Evolutionary conservation across 2,888 invertebrate genomes (phyloP).

Genomic region (Schizaphis graminum): DNA sequence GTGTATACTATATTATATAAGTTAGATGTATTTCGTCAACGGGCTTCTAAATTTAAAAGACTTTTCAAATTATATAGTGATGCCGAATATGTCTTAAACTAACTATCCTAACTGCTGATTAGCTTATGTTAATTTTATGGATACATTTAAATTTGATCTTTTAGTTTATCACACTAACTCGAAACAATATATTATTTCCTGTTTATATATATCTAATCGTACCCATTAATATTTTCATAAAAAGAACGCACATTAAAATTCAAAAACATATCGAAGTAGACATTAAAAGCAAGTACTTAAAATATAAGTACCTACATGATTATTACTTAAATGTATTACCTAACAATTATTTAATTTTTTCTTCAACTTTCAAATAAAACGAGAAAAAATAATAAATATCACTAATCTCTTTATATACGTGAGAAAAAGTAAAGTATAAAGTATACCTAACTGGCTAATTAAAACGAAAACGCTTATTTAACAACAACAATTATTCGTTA

Average conservation of each 20-base stretch:
- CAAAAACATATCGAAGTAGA: neutral
- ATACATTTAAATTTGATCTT: neutral
- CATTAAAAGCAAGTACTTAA: neutral
- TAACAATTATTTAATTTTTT: neutral
- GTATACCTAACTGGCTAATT: too few relatives aligned
- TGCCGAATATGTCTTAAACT: neutral
- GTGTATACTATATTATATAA: neutral
- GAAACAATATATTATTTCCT: neutral
- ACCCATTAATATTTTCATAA: neutral
- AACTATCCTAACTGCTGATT: neutral
- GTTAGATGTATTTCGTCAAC: neutral
- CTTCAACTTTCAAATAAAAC: neutral
- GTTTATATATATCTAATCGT: neutral
- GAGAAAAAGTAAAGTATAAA: neutral
- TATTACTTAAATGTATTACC: neutral
- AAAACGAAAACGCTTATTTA: neutral
- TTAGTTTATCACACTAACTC: neutral
- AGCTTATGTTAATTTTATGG: neutral
- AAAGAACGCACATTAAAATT: neutral
- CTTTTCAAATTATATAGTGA: neutral
- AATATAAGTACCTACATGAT: neutral
- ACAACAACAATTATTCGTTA: neutral
- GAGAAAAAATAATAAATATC: neutral
- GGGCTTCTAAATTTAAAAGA: neutral
- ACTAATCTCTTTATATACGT: neutral